These are phyloP conservation scores for Priocnemis perturbator DNA, from an alignment of 2,888 invertebrate species.

Conservation along the genomic window DNA sequence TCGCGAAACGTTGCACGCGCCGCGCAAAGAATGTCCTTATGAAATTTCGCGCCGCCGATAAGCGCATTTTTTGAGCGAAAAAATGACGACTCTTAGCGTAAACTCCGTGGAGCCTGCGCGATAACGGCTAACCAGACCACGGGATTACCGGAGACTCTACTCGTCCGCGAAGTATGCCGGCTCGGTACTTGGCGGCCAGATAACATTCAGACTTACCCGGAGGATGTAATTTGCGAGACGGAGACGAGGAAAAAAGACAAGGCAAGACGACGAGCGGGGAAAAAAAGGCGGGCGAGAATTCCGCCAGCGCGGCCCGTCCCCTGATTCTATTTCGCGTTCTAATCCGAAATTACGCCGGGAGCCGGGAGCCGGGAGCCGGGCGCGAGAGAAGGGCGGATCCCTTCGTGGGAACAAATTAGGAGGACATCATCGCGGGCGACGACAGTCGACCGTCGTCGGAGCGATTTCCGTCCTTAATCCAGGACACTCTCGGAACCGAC, in stretches of 20 bases:
- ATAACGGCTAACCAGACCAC: too few relatives aligned
- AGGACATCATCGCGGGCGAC: constrained; percentile 30
- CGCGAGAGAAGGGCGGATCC: not conserved
- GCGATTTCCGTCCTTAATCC: constrained; percentile 57
- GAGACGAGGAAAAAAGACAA: not conserved
- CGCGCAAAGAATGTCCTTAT: too few relatives aligned
- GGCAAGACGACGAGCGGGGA: not conserved
- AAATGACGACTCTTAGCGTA: too few relatives aligned
- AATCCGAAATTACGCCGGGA: constrained; percentile 32
- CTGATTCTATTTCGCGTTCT: constrained; percentile 21
- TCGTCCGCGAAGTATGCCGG: too few relatives aligned
- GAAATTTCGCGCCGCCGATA: too few relatives aligned
- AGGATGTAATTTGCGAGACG: not conserved
- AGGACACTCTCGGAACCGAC: constrained; percentile 44
- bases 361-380: constrained; percentile 13
- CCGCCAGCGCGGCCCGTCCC: not conserved
- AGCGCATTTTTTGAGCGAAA: too few relatives aligned
- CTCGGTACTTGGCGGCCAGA: too few relatives aligned
- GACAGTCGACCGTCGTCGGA: constrained; percentile 43
- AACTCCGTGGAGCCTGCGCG: too few relatives aligned
- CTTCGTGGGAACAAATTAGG: constrained; percentile 46
- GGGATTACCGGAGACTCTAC: too few relatives aligned
- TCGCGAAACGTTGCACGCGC: too few relatives aligned
- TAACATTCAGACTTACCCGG: not conserved
- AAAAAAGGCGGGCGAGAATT: not conserved